phyloP scores from a whole-genome alignment of 2,113 vertebrate species.

The Mirza zaza region DNA sequence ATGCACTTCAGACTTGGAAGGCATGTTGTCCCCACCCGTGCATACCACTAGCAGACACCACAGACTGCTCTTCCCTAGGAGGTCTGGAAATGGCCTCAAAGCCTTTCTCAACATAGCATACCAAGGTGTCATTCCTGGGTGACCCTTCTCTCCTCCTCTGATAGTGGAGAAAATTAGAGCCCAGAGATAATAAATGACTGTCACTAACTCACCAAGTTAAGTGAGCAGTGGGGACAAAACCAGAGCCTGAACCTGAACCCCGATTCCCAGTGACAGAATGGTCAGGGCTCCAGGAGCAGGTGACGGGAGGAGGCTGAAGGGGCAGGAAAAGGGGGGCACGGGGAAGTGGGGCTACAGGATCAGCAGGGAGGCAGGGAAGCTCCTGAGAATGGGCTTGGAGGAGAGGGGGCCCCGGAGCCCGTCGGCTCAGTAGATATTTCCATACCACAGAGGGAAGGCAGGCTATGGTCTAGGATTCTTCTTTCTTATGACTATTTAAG shows the following conservation, averaged over 20 bases:
- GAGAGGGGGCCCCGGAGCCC: not conserved
- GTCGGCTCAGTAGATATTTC: not conserved
- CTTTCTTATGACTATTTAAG: not conserved
- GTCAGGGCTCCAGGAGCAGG: too few relatives aligned
- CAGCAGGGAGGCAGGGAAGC: fast-evolving
- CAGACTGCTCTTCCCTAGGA: not conserved
- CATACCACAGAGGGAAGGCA: not conserved
- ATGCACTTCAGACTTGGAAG: not conserved
- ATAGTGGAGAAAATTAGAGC: not conserved
- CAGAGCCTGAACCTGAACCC: not conserved
- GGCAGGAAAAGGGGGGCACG: fast-evolving
- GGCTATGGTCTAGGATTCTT: not conserved
- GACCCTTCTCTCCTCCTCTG: not conserved
- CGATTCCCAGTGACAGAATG: not conserved
- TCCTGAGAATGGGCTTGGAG: not conserved
- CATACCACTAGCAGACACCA: not conserved
- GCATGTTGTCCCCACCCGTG: not conserved
- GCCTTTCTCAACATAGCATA: not conserved
- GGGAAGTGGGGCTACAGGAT: not conserved
- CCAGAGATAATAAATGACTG: not conserved
- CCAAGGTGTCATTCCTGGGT: not conserved
- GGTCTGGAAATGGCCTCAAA: not conserved
- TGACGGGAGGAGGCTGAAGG: not conserved
- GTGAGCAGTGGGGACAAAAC: not conserved
- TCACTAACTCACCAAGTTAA: not conserved